Base-by-base conservation (phyloP, 2,113 vertebrate species). In the Amphilophus citrinellus region DNA sequence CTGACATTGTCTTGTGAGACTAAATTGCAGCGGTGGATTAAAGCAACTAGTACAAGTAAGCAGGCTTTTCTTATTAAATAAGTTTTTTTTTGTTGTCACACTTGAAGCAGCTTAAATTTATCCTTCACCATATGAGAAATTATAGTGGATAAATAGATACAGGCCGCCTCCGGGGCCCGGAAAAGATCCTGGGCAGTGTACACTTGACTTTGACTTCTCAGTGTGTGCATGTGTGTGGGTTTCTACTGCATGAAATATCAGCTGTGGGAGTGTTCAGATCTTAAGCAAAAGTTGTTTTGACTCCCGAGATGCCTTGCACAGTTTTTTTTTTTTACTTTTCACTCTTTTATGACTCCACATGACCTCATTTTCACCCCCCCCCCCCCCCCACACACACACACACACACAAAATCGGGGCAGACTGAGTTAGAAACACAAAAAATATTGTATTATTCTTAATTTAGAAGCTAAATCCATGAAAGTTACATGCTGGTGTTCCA, bases 231-330 rank as follows among this genome's bases (percentile, higher is more conserved):
- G 84, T 82, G 83, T 86, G 91, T 83, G 90, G 88, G 82, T 63
- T 90, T 83, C 78, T 85, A 18, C 76, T 53, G 86, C 82, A 80
- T 77, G 84, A 92, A 35, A 84, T 63, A 84, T 80, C 81, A 77
- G 83, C 77, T 84, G 93, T 85, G 68, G 88, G 87, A 91, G 88
- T 62, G 79, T 80, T 88, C 57, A 18, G 61, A 82, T 84, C 57
- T 80, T 14, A 80, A 86, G 71, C 18, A 83, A 73, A 88, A 62
- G 60, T 88, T 84, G 42, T 82, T 86, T 80, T 79, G 30, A 86
- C 76, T 79, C 78, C 65, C 10, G 1, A 44, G 61, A 83, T 10
- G 7, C 76, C 66, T 85, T 11, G 37, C 66, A 27, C 58, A 37
- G 61, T 59, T 56, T 56, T 35, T 35, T 35, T 56, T 56, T 30